Evolutionary conservation across 1,140 invertebrate species (phyloP).

Genomic region (Leptinotarsa undecemlineata): DNA sequence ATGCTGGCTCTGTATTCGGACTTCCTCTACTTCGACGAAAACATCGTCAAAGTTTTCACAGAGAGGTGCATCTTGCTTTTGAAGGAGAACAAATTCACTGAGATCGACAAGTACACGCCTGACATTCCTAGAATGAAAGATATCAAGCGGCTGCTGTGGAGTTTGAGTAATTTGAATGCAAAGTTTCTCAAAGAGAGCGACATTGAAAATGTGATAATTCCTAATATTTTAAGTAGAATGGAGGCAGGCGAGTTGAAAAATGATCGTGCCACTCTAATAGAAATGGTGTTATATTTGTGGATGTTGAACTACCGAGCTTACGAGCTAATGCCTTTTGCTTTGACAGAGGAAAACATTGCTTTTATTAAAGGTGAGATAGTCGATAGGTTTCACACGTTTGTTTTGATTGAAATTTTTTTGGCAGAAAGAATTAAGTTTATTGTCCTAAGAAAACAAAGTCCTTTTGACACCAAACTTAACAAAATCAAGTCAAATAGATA

Average conservation of each 20-base stretch:
- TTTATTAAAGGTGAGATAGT: constrained; percentile 31
- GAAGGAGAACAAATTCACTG: constrained; percentile 30
- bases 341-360: constrained; percentile 33
- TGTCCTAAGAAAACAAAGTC: too few species aligned
- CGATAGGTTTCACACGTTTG: too few species aligned
- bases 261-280: constrained; percentile 39
- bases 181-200: constrained; percentile 30
- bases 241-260: constrained; percentile 38
- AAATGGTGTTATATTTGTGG: constrained; percentile 51
- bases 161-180: constrained; percentile 45
- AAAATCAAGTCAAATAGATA: too few species aligned
- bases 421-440: too few species aligned
- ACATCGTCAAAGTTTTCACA: constrained; percentile 45
- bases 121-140: constrained; percentile 49
- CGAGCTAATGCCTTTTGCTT: constrained; percentile 42
- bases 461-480: too few species aligned
- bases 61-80: constrained; percentile 38
- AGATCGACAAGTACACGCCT: constrained; percentile 36
- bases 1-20: constrained; percentile 52
- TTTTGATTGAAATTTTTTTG: too few species aligned
- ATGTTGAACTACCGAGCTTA: constrained; percentile 47
- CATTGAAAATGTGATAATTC: constrained; percentile 42
- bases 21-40: constrained; percentile 51
- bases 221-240: constrained; percentile 44
- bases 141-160: constrained; percentile 51